Percentiles rank a stretch among this genome's conserved stretches.
phyloP scores from a whole-genome alignment of 64 coral and sea anemone species.

The Actinia tenebrosa region DNA sequence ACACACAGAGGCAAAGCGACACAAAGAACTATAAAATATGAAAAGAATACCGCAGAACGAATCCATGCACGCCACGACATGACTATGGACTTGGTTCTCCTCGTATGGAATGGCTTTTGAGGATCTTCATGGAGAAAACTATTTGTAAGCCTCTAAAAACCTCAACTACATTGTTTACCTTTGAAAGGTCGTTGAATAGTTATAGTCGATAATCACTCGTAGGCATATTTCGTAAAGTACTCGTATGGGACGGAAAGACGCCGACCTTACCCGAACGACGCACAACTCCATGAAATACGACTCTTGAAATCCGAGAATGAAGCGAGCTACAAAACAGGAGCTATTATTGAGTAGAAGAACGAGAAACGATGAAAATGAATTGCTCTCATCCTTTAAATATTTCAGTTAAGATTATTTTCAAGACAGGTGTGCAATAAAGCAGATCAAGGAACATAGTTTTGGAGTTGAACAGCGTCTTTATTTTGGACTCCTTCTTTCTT shows the following conservation, averaged over 20 bases:
- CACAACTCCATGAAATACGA: not conserved
- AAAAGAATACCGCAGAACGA: conserved; percentile 60
- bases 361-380: too few species aligned
- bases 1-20: conserved; percentile 76
- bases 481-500: too few species aligned
- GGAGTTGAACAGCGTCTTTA: too few species aligned
- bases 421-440: too few species aligned
- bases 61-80: conserved; percentile 75
- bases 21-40: conserved; percentile 88
- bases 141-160: too few species aligned
- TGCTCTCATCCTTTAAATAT: too few species aligned
- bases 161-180: not conserved
- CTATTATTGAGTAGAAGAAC: too few species aligned
- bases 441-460: too few species aligned
- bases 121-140: not conserved
- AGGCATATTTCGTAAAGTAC: not conserved
- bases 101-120: not conserved
- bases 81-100: not conserved
- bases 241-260: not conserved
- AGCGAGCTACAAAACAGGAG: too few species aligned
- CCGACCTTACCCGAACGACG: not conserved
- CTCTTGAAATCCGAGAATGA: not conserved
- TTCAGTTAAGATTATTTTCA: too few species aligned
- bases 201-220: not conserved
- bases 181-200: not conserved